Evolutionary conservation across 2,888 invertebrate genomes (phyloP).

Genomic region (Ctena decussata): DNA sequence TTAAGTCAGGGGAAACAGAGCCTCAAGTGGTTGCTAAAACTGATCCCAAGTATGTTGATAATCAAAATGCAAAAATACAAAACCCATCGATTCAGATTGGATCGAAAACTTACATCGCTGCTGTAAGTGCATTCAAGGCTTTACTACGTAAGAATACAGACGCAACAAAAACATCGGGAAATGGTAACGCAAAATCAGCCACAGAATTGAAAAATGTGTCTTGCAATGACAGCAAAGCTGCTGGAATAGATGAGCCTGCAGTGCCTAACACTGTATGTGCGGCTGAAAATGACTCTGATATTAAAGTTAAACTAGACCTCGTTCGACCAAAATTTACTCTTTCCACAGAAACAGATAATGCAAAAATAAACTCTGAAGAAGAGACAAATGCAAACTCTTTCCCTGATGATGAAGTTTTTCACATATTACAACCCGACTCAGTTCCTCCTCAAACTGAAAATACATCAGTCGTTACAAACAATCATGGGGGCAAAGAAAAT

Average conservation of each 20-base stretch:
- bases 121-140: background rate
- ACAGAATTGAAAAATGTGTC: background rate
- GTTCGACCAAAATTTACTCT: background rate
- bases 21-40: background rate
- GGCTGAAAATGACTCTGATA: background rate
- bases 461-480: background rate
- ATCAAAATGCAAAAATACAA: background rate
- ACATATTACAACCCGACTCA: background rate
- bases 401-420: background rate
- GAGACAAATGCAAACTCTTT: background rate
- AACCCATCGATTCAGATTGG: background rate
- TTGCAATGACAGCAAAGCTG: background rate
- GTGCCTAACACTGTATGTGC: background rate
- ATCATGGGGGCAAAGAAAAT: too few relatives aligned
- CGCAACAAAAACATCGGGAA: background rate
- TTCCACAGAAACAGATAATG: background rate
- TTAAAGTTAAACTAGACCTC: background rate
- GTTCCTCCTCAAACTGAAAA: background rate
- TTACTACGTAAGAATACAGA: background rate
- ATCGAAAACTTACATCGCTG: background rate
- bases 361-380: background rate
- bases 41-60: too few relatives aligned
- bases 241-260: background rate
- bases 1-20: too few relatives aligned
- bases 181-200: background rate